Conservation (phyloP, 2,113 vertebrate species). For the Neomonachus schauinslandi region DNA sequence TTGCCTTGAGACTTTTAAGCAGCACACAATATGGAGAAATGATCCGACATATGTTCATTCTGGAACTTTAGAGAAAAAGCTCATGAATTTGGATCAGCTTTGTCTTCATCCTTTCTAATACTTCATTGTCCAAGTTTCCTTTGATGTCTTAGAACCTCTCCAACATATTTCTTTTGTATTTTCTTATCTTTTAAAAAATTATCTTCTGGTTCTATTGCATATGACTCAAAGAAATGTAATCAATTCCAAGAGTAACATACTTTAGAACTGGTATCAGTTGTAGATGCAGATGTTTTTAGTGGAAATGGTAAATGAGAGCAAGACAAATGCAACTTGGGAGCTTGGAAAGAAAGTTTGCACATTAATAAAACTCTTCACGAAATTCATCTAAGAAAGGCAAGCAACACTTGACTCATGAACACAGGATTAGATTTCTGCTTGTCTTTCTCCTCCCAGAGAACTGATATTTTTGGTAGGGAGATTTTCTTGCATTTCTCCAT, state of each 20-base stretch:
- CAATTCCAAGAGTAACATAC: not conserved
- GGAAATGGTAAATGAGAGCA: slow-evolving; percentile 13
- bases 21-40: not conserved
- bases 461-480: slow-evolving; percentile 44
- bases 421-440: slow-evolving; percentile 47
- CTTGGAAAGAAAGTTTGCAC: not conserved
- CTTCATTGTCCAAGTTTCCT: not conserved
- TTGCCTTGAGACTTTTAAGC: not conserved
- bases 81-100: not conserved
- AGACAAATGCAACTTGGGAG: not conserved
- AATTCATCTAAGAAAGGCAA: not conserved
- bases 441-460: slow-evolving; percentile 32
- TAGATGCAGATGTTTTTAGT: not conserved
- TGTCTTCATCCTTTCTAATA: not conserved
- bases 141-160: not conserved
- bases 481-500: slow-evolving; percentile 24
- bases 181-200: not conserved
- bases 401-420: slow-evolving; percentile 48
- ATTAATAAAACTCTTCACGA: slow-evolving; percentile 31
- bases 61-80: not conserved
- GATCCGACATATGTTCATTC: not conserved
- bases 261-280: not conserved
- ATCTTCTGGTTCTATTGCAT: not conserved
- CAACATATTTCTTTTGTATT: not conserved
- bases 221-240: not conserved